Evolutionary conservation across 2,797 vertebrate genomes (phyloP), one percentile per base, ranked within the genome.

Genomic region (Vultur gryphus): DNA sequence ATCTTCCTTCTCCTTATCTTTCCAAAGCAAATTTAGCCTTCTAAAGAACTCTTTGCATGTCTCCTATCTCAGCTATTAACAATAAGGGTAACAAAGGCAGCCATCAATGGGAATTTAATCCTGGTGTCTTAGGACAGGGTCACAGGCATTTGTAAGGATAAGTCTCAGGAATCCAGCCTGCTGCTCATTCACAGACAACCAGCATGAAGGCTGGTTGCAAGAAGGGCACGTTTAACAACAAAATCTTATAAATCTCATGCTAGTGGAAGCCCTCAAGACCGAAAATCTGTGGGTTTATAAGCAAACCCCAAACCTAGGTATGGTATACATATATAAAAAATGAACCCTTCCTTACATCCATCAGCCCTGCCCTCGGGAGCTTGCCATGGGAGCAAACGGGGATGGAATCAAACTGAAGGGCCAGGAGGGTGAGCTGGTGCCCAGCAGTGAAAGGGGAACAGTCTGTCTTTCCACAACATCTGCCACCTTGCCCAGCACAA

Each of bases 311-410:
- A 51, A 49, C 11, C 23, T 31, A 61, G 23, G 52, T 41, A 24
- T 2, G 8, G 11, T 7, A 35, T 11, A 24, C 5, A 37, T 7
- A 17, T 16, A 15, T 3, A 62, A 48, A 48, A 46, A 10, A 21
- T 0, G 1, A 84, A 28, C 7, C 16, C 13, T 65, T 43, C 21
- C 37, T 72, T 59, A 43, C 18, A 25, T 19, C 44, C 54, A 25
- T 48, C 57, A 55, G 41, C 16, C 28, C n/a, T 55, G 10, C 37
- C 16, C 66, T 6, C 5, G 0, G 66, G 55, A 54, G 15, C 24
- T 72, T 28, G 15, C 52, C 33, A 1, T 3, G 24, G 8, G n/a
- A 69, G 16, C 13, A 55, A 11, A 16, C 0, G 0, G 48, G 46
- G 31, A 8, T 35, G 19, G 79, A 59, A 61, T 69, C 29, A 5